A percentile compares a stretch with the other conserved stretches of the same genome.
phyloP scores from a whole-genome alignment of 2,797 vertebrate genomes.

The Apogon hyalosoma region DNA sequence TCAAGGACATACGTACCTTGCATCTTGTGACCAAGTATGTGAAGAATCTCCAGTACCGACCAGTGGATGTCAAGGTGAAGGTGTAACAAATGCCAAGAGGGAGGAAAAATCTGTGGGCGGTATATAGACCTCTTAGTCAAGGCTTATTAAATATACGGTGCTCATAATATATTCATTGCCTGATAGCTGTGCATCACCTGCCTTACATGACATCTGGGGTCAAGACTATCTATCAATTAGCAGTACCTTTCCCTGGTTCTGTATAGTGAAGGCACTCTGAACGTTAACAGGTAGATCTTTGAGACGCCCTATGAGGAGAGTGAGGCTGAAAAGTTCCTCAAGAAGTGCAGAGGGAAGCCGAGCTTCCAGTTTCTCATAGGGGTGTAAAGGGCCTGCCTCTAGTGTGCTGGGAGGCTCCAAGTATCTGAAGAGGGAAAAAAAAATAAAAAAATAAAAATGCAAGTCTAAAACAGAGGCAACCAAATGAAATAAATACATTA shows the following conservation, averaged over 20 bases:
- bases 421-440: constrained; percentile 52
- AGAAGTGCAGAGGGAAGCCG: constrained; percentile 89
- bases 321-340: constrained; percentile 91
- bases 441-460: not conserved
- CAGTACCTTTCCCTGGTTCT: constrained; percentile 92
- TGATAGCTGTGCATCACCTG: not conserved
- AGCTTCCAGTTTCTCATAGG: constrained; percentile 87
- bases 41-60: constrained; percentile 93
- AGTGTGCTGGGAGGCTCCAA: constrained; percentile 77
- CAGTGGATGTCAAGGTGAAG: constrained; percentile 95
- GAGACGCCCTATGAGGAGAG: constrained; percentile 87
- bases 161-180: constrained; percentile 7
- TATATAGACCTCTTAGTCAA: constrained; percentile 5
- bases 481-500: not conserved
- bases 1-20: constrained; percentile 80
- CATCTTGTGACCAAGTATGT: constrained; percentile 90
- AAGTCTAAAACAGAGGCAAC: not conserved
- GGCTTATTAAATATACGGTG: not conserved
- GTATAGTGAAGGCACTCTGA: constrained; percentile 87
- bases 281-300: constrained; percentile 87
- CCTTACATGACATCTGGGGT: not conserved
- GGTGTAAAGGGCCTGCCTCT: constrained; percentile 79
- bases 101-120: constrained; percentile 88
- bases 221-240: not conserved
- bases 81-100: constrained; percentile 96